Base-by-base conservation (phyloP, 1,140 invertebrate species). In the Nasonia vitripennis region DNA sequence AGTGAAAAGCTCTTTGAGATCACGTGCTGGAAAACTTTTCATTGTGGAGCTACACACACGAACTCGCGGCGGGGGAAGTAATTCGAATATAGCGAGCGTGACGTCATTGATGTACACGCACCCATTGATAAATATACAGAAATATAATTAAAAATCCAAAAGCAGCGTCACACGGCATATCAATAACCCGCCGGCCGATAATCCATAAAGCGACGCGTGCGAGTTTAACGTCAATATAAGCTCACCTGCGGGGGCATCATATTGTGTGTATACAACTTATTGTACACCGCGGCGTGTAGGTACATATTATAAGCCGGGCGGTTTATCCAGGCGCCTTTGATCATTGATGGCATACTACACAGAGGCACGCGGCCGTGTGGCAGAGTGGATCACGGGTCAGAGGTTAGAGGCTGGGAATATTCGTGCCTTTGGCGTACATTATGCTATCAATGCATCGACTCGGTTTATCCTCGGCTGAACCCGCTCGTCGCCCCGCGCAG, bases 391-490 rank as follows among this genome's bases (percentile, higher is more conserved):
- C 31, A 34, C 27, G 73, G 71, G 73, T 75, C 37, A 75, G 37
- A 45, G 73, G 73, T 41, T 34, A 75, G 73, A n/a, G 17, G 20
- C 34, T 34, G 10, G 31, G 73, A 75, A 37, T 41, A 41, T 75
- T 75, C 73, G 67, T 31, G 73, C 73, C 73, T 75, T 45, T 9
- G 14, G 73, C 31, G 34, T n/a, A 41, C 37, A 75, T 41, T 75
- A 41, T n/a, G 37, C 73, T 41, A 75, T 75, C 73, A 75, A 75
- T 75, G 17, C 20, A 75, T 45, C 3, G 37, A 75, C 73, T 75
- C 37, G 73, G 12, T 20, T 75, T 14, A 34, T 45, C 11, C 73
- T 75, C 34, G 7, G 7, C 27, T 75, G 73, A 75, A 34, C 17
- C 20, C 17, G 17, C 41, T 0, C 41, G 27, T 27, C 27, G 27